A percentile compares a stretch with the other conserved stretches of the same genome.
phyloP scores from a whole-genome alignment of 2,113 vertebrate species.

The Lasiurus cinereus region DNA sequence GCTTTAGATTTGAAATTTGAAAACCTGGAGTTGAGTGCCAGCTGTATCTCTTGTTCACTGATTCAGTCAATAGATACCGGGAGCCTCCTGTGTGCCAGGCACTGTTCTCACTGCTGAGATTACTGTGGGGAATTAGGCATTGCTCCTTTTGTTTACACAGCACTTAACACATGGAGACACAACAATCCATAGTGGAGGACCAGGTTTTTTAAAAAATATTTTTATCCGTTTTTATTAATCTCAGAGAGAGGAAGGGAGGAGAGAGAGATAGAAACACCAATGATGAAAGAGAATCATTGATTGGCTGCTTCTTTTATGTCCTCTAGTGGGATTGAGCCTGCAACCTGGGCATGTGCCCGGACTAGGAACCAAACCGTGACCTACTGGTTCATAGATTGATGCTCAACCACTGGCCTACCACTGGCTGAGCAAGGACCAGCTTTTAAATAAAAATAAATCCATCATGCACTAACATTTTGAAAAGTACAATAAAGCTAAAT shows the following conservation, averaged over 20 bases:
- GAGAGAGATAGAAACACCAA: too few relatives aligned
- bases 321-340: too few relatives aligned
- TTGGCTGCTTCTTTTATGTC: too few relatives aligned
- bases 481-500: background rate
- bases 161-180: background rate
- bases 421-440: too few relatives aligned
- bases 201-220: background rate
- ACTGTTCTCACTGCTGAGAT: background rate
- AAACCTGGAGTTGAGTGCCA: background rate
- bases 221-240: too few relatives aligned
- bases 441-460: background rate
- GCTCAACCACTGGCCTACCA: too few relatives aligned
- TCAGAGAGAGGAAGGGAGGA: too few relatives aligned
- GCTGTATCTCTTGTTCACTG: background rate
- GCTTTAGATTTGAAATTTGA: background rate
- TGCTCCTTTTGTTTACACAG: background rate
- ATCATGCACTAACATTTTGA: background rate
- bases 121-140: fast-evolving
- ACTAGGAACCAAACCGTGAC: too few relatives aligned
- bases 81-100: background rate
- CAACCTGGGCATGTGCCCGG: too few relatives aligned
- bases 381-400: too few relatives aligned
- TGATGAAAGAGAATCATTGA: too few relatives aligned
- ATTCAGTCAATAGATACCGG: background rate
- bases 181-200: background rate